Conservation (phyloP, 35 echinoderm and acorn worm species). For the Lytechinus variegatus region DNA sequence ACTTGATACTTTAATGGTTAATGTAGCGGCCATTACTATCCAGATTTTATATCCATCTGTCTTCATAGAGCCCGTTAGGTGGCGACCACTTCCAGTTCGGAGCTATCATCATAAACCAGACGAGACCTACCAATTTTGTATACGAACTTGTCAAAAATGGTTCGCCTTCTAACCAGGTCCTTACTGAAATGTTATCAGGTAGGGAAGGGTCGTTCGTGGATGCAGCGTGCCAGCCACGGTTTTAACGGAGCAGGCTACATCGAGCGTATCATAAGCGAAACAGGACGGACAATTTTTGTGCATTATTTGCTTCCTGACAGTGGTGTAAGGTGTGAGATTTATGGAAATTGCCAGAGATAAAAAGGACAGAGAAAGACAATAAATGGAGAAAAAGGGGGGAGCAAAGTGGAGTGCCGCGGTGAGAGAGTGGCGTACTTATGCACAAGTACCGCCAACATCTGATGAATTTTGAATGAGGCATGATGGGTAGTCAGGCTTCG, state of each 20-base stretch:
- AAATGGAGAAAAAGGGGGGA: not conserved
- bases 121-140: not conserved
- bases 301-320: conserved; percentile 28
- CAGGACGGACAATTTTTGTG: conserved; percentile 43
- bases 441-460: conserved; percentile 44
- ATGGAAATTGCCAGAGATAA: conserved; percentile 54
- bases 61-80: conserved; percentile 32
- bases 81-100: conserved; percentile 23
- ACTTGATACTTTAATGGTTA: conserved; percentile 56
- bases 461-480: conserved; percentile 54
- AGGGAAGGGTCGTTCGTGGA: not conserved
- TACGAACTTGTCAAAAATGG: conserved; percentile 16
- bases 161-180: not conserved
- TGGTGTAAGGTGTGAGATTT: conserved; percentile 52
- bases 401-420: not conserved
- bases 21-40: conserved; percentile 22
- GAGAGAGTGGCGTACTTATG: conserved; percentile 19
- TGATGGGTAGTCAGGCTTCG: conserved; percentile 45
- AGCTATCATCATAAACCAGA: conserved; percentile 21
- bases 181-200: not conserved
- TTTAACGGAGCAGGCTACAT: conserved; percentile 29
- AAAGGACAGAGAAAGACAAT: not conserved
- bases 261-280: conserved; percentile 43
- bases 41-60: conserved; percentile 29
- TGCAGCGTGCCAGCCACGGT: not conserved